A percentile compares a stretch with the other conserved stretches of the same genome.
Evolutionary conservation across 2,113 vertebrate genomes (phyloP).

Genomic region (Coregonus clupeaformis): DNA sequence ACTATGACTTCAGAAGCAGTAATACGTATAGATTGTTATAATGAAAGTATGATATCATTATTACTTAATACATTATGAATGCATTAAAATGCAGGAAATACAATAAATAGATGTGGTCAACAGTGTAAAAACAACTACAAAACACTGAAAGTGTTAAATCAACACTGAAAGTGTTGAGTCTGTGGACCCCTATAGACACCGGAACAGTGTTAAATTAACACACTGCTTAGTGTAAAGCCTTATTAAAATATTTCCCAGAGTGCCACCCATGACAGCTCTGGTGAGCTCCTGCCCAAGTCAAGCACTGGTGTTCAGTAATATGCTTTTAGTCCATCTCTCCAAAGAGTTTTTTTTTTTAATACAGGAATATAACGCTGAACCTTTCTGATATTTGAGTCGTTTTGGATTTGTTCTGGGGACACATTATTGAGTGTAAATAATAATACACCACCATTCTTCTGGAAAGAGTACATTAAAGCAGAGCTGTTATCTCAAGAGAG

Average conservation of each 20-base stretch:
- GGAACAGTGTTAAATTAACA: too few relatives aligned
- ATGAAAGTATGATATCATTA: too few relatives aligned
- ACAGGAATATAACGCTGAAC: slow-evolving; percentile 20
- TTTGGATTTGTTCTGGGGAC: slow-evolving; percentile 36
- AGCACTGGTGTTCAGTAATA: slow-evolving; percentile 33
- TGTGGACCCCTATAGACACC: too few relatives aligned
- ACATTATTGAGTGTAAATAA: slow-evolving; percentile 22
- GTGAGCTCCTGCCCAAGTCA: too few relatives aligned
- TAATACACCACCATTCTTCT: too few relatives aligned
- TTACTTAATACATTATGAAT: slow-evolving; percentile 41
- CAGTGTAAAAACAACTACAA: too few relatives aligned
- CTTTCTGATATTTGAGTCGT: slow-evolving; percentile 30
- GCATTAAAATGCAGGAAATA: slow-evolving; percentile 26
- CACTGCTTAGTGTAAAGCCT: too few relatives aligned
- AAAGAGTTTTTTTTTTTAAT: slow-evolving; percentile 49
- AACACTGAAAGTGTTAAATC: too few relatives aligned
- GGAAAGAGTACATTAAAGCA: slow-evolving; percentile 21
- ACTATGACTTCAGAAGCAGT: slow-evolving; percentile 8
- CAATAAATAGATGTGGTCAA: slow-evolving; percentile 40
- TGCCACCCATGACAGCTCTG: too few relatives aligned
- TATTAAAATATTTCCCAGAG: too few relatives aligned
- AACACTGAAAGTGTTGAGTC: too few relatives aligned
- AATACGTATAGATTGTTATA: too few relatives aligned
- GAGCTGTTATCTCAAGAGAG: slow-evolving; percentile 30
- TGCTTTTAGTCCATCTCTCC: slow-evolving; percentile 56